A percentile compares a stretch with the other conserved stretches of the same genome.
Evolutionary conservation across 2,888 invertebrate genomes (phyloP).

Genomic region (Drosophila bunnanda): DNA sequence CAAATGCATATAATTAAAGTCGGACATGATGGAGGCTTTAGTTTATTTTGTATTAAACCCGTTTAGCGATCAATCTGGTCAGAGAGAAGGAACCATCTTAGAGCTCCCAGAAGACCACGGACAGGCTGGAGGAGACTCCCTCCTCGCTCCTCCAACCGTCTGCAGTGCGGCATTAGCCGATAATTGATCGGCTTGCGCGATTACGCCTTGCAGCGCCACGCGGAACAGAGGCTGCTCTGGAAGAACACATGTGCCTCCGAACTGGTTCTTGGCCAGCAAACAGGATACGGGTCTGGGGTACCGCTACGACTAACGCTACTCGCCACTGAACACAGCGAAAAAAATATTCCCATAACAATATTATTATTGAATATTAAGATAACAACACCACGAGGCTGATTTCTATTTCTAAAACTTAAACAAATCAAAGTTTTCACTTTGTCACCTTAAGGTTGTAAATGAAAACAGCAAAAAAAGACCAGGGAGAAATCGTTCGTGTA

Average conservation of each 20-base stretch:
- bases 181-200: conserved; percentile 25
- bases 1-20: not conserved
- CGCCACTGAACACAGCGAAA: conserved; percentile 1
- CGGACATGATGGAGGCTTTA: not conserved
- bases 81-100: not conserved
- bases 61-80: conserved; percentile 3
- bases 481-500: conserved; percentile 6
- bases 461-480: not conserved
- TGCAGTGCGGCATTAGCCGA: not conserved
- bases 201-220: conserved; percentile 22
- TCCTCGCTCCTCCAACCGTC: not conserved
- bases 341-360: not conserved
- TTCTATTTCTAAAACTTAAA: not conserved
- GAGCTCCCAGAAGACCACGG: not conserved
- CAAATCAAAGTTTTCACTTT: conserved; percentile 12
- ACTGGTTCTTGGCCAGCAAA: conserved; percentile 20
- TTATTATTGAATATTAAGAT: not conserved
- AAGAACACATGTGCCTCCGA: conserved; percentile 19
- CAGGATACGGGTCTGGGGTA: conserved; percentile 25
- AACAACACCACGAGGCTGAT: not conserved
- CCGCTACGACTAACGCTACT: conserved; percentile 11
- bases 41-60: not conserved
- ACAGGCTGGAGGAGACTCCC: too few relatives aligned
- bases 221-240: not conserved
- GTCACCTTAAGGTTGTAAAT: conserved; percentile 3